Evolutionary conservation across 2,797 vertebrate genomes (phyloP).

Genomic region (Diglossa cyanea): DNA sequence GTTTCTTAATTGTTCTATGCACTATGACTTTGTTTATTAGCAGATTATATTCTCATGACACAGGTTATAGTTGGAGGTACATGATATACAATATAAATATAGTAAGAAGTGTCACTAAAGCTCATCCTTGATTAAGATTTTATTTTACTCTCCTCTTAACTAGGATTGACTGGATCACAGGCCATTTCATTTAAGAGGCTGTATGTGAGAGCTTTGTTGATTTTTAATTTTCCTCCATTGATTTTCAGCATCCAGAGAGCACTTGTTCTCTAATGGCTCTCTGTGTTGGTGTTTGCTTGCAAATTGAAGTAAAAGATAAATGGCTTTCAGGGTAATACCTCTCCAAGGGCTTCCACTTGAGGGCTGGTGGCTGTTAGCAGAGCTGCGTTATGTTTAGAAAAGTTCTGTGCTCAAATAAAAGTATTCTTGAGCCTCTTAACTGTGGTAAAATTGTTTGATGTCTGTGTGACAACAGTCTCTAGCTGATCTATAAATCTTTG

Average conservation of each 20-base stretch:
- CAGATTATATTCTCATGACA: background rate
- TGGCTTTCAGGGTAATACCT: conserved; percentile 62
- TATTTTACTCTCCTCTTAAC: conserved; percentile 61
- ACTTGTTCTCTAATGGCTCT: conserved; percentile 70
- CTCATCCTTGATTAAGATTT: conserved; percentile 68
- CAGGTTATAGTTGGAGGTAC: background rate
- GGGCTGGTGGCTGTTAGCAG: background rate
- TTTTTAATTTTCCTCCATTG: conserved; percentile 76
- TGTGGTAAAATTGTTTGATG: background rate
- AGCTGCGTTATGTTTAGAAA: conserved; percentile 14
- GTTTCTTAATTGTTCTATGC: background rate
- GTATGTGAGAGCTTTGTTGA: conserved; percentile 70
- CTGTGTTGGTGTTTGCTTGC: conserved; percentile 69
- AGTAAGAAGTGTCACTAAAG: conserved; percentile 24
- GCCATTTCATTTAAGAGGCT: conserved; percentile 68
- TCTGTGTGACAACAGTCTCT: background rate
- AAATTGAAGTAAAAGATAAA: conserved; percentile 73
- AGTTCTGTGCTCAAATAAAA: conserved; percentile 34
- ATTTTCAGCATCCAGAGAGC: conserved; percentile 74
- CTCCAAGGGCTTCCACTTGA: conserved; percentile 60
- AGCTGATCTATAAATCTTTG: background rate
- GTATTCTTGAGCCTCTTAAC: conserved; percentile 5
- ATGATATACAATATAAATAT: background rate
- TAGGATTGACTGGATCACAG: conserved; percentile 63
- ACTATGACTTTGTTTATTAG: background rate